Evolutionary conservation across 2,113 vertebrate genomes (phyloP).

Genomic region (Chamaea fasciata): DNA sequence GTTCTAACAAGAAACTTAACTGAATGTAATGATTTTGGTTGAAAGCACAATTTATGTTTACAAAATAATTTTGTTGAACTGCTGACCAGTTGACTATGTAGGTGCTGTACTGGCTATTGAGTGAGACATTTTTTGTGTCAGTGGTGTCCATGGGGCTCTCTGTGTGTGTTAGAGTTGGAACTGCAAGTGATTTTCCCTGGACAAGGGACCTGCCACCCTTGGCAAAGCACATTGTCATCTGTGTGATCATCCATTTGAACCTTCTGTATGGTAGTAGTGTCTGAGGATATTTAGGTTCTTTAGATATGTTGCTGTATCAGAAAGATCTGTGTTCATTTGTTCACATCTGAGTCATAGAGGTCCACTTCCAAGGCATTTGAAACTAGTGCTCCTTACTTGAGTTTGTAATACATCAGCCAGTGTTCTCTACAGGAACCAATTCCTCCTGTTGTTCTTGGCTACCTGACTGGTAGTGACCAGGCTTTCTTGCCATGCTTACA

Average conservation of each 20-base stretch:
- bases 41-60: not conserved
- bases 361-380: not conserved
- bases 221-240: not conserved
- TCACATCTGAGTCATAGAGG: not conserved
- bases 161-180: not conserved
- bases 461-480: not conserved
- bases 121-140: not conserved
- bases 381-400: not conserved
- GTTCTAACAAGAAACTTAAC: not conserved
- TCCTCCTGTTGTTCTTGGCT: not conserved
- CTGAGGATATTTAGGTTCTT: not conserved
- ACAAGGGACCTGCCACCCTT: not conserved
- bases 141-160: not conserved
- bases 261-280: not conserved
- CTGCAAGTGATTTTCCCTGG: not conserved
- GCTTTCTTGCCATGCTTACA: not conserved
- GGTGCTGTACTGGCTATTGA: not conserved
- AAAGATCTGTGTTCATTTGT: not conserved
- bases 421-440: not conserved
- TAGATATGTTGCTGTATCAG: not conserved
- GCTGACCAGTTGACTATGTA: not conserved
- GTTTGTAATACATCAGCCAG: not conserved
- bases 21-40: not conserved
- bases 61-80: not conserved
- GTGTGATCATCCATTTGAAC: not conserved